phyloP scores from a whole-genome alignment of 2,888 invertebrate genomes.

The Caenorhabditis afra region DNA sequence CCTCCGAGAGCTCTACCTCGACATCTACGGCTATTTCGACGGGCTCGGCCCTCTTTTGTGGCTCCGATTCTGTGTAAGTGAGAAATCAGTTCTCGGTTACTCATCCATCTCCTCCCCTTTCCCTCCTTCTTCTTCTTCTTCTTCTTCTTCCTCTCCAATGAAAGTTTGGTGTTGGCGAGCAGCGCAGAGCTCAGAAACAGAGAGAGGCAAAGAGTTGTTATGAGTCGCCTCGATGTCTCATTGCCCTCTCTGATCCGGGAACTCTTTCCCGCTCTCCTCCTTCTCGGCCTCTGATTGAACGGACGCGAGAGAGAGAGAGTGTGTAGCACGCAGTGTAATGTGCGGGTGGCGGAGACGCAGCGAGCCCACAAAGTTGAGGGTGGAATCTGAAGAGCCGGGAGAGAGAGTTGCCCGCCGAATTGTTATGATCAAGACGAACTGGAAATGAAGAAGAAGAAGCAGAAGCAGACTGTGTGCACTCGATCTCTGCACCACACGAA shows the following conservation, averaged over 20 bases:
- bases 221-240: slow-evolving; percentile 22
- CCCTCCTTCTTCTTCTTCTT: too few relatives aligned
- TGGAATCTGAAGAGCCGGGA: slow-evolving; percentile 34
- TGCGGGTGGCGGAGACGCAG: slow-evolving; percentile 43
- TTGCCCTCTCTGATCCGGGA: slow-evolving; percentile 22
- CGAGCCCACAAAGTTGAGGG: slow-evolving; percentile 39
- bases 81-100: slow-evolving; percentile 3
- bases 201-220: slow-evolving; percentile 38
- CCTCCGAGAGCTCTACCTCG: slow-evolving; percentile 45
- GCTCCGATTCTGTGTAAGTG: slow-evolving; percentile 43
- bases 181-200: slow-evolving; percentile 6
- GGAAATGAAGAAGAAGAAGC: too few relatives aligned
- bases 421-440: slow-evolving; percentile 4
- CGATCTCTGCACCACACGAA: slow-evolving; percentile 16
- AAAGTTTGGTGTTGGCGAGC: slow-evolving; percentile 16
- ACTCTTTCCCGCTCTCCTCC: slow-evolving; percentile 1
- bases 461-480: background rate
- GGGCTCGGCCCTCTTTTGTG: slow-evolving; percentile 46
- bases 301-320: slow-evolving; percentile 20
- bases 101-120: slow-evolving; percentile 1
- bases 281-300: slow-evolving; percentile 45
- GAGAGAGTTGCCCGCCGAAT: background rate
- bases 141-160: slow-evolving; percentile 7
- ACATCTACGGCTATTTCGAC: slow-evolving; percentile 49
- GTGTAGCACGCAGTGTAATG: slow-evolving; percentile 49